phyloP scores from a whole-genome alignment of 92 coral and sea anemone genomes.

The Phenganax stokvisi region DNA sequence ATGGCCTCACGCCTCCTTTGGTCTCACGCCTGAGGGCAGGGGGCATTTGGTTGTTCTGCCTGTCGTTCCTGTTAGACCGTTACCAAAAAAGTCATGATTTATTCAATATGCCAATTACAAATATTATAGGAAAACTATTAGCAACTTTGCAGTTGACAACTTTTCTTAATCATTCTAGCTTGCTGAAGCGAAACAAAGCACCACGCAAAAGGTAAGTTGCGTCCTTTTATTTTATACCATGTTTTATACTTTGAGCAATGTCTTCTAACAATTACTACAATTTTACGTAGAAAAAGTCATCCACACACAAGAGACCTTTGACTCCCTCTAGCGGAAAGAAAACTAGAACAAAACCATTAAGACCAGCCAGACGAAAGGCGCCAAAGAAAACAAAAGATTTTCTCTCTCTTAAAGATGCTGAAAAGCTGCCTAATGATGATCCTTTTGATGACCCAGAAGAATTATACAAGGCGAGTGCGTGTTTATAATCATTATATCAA shows the following conservation, averaged over 20 bases:
- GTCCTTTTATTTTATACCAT: not conserved
- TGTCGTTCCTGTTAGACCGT: too few species aligned
- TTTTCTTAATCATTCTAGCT: not conserved
- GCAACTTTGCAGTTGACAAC: not conserved
- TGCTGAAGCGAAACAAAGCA: not conserved
- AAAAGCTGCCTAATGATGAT: slow-evolving; percentile 42
- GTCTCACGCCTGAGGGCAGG: too few species aligned
- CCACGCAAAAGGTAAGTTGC: not conserved
- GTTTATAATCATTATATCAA: not conserved
- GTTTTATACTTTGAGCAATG: not conserved
- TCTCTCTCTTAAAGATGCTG: slow-evolving; percentile 43
- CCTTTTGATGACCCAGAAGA: slow-evolving; percentile 89
- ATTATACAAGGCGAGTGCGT: slow-evolving; percentile 62
- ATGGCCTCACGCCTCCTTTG: too few species aligned
- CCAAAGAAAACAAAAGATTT: slow-evolving; percentile 50
- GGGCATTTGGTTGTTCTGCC: too few species aligned
- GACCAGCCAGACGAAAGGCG: slow-evolving; percentile 66
- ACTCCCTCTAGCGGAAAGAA: slow-evolving; percentile 51
- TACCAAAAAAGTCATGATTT: too few species aligned
- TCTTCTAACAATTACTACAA: not conserved
- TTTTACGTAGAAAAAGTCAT: slow-evolving; percentile 54
- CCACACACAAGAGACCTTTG: slow-evolving; percentile 49
- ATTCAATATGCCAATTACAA: not conserved
- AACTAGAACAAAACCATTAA: slow-evolving; percentile 55
- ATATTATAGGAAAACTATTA: not conserved